phyloP scores from a whole-genome alignment of 1,140 invertebrate species.

The Macrobrachium nipponense region DNA sequence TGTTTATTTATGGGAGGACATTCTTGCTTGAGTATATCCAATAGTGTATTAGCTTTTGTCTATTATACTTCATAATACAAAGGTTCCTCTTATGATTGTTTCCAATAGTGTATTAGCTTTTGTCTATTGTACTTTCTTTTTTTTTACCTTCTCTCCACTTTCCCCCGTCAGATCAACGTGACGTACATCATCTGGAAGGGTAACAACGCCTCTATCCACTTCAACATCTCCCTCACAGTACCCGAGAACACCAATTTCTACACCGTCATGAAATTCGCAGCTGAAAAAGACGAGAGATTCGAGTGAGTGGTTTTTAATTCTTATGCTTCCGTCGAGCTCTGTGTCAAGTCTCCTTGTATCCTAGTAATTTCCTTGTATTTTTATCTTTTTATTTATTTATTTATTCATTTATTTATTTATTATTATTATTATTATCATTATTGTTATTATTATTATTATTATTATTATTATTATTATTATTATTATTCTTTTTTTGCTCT shows the following conservation, averaged over 20 bases:
- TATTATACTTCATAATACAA: neutral
- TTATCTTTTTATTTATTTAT: too few relatives aligned
- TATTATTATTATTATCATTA: too few relatives aligned
- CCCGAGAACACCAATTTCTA: conserved; percentile 85
- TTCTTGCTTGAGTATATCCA: too few relatives aligned
- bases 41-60: too few relatives aligned
- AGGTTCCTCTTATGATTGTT: neutral
- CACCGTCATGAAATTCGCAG: conserved; percentile 85
- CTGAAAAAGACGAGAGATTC: conserved; percentile 75
- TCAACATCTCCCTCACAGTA: conserved; percentile 77
- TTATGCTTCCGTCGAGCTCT: too few relatives aligned
- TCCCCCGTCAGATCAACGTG: conserved; percentile 71
- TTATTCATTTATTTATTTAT: too few relatives aligned
- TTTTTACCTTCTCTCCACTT: neutral
- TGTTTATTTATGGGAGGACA: too few relatives aligned
- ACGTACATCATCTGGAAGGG: conserved; percentile 89
- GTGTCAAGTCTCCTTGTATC: too few relatives aligned
- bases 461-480: too few relatives aligned
- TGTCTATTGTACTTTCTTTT: neutral
- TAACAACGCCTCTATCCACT: conserved; percentile 82
- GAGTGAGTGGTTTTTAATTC: conserved; percentile 67
- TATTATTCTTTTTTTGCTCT: too few relatives aligned
- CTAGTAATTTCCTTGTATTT: neutral
- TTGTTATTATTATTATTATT: too few relatives aligned
- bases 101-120: neutral